Conservation (phyloP, 2,113 vertebrate species). For the Bagarius yarrelli region DNA sequence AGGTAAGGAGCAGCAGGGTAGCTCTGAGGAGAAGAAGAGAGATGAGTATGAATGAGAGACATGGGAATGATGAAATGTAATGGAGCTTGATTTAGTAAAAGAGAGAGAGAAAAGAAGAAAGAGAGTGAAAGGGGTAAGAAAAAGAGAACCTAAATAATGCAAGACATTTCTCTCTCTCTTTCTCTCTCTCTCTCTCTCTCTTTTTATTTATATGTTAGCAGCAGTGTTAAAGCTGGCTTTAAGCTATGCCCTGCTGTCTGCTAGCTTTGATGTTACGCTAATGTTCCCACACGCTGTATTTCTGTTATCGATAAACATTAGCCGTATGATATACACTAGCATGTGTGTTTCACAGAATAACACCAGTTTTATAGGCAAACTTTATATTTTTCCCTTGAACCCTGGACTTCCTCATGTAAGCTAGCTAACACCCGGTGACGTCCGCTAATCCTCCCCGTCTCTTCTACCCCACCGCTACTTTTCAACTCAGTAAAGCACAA, state of each 20-base stretch:
- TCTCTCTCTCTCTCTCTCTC: no score
- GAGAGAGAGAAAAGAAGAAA: no score
- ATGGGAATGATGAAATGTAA: constrained; percentile 66
- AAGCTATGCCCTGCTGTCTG: not conserved
- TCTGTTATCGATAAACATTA: not conserved
- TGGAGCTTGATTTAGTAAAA: constrained; percentile 60
- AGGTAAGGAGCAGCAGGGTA: not conserved
- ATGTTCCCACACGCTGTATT: not conserved
- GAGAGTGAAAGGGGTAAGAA: no score
- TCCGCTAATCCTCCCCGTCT: constrained; percentile 34
- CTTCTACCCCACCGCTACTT: not conserved
- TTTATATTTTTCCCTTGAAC: constrained; percentile 20
- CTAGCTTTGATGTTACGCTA: not conserved
- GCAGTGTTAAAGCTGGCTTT: no score
- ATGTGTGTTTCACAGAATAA: constrained; percentile 22
- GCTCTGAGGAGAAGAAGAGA: constrained; percentile 55
- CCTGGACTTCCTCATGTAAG: constrained; percentile 10
- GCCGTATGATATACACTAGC: not conserved
- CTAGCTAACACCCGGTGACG: constrained; percentile 29
- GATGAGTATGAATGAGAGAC: constrained; percentile 50
- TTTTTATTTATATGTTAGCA: no score
- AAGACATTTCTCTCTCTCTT: no score
- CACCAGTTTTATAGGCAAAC: constrained; percentile 24
- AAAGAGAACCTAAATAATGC: no score
- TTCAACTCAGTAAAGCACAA: not conserved